Percentiles rank a stretch among this genome's conserved stretches.
These are phyloP conservation scores for Amphiura filiformis DNA, from an alignment of 35 echinoderm and acorn worm species.

Conservation along the genomic window DNA sequence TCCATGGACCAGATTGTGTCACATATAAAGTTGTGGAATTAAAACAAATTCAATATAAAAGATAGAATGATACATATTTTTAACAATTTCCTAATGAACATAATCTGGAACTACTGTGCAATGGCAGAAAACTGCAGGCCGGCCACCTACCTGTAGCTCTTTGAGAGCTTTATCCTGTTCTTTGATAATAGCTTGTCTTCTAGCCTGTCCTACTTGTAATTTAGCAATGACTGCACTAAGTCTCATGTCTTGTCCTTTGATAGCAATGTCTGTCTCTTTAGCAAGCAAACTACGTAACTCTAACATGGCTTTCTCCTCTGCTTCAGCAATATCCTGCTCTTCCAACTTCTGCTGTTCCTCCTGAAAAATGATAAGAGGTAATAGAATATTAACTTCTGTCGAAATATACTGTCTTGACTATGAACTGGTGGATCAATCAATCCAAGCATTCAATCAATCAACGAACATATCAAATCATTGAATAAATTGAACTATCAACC, in stretches of 20 bases:
- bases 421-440: neutral
- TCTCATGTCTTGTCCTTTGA: constrained; percentile 83
- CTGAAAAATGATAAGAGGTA: neutral
- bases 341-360: neutral
- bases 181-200: constrained; percentile 81
- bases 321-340: neutral
- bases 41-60: neutral
- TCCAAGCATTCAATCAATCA: no score
- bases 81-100: neutral
- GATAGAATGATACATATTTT: neutral
- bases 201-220: constrained; percentile 86
- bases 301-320: constrained; percentile 44
- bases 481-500: no score
- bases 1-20: no score
- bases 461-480: no score
- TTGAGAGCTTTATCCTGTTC: constrained; percentile 89
- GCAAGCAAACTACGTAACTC: constrained; percentile 59
- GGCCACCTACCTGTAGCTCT: no score
- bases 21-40: no score
- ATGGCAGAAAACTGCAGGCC: neutral
- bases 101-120: neutral
- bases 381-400: no score
- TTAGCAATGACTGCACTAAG: constrained; percentile 75
- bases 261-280: constrained; percentile 64
- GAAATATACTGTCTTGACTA: neutral